These are phyloP conservation scores for Patella vulgata DNA, from an alignment of 1,140 invertebrate species.

Conservation along the genomic window DNA sequence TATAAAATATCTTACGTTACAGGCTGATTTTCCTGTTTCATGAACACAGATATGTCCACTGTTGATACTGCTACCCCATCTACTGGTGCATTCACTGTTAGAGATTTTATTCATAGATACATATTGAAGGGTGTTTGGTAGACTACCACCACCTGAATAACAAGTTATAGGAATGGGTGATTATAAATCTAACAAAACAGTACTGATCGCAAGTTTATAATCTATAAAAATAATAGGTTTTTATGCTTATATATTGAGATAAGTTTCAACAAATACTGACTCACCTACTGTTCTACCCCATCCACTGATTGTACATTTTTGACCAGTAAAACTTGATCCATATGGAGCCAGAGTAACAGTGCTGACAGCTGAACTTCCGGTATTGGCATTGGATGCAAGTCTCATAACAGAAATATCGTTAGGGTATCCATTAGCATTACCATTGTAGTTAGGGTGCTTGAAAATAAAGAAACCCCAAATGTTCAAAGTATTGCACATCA, in stretches of 20 bases:
- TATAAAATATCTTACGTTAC: slow-evolving; percentile 42
- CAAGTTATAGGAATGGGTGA: not conserved
- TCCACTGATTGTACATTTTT: slow-evolving; percentile 7
- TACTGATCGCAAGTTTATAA: no score
- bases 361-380: slow-evolving; percentile 1
- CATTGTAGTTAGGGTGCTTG: slow-evolving; percentile 25
- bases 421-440: slow-evolving; percentile 25
- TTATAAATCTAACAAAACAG: not conserved
- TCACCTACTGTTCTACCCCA: slow-evolving; percentile 17
- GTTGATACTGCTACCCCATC: slow-evolving; percentile 27
- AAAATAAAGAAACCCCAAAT: no score
- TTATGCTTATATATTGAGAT: not conserved
- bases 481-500: no score
- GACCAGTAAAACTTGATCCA: slow-evolving; percentile 4
- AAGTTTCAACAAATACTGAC: not conserved
- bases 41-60: slow-evolving; percentile 29
- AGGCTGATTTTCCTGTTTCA: slow-evolving; percentile 20
- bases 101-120: slow-evolving; percentile 23
- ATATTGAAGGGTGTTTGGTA: slow-evolving; percentile 19
- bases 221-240: no score
- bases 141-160: slow-evolving; percentile 1
- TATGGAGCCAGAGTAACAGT: slow-evolving; percentile 13
- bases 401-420: slow-evolving; percentile 34
- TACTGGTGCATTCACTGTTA: slow-evolving; percentile 26
- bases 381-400: no score